phyloP scores from a whole-genome alignment of 2,797 vertebrate species.

The Brotula barbata region DNA sequence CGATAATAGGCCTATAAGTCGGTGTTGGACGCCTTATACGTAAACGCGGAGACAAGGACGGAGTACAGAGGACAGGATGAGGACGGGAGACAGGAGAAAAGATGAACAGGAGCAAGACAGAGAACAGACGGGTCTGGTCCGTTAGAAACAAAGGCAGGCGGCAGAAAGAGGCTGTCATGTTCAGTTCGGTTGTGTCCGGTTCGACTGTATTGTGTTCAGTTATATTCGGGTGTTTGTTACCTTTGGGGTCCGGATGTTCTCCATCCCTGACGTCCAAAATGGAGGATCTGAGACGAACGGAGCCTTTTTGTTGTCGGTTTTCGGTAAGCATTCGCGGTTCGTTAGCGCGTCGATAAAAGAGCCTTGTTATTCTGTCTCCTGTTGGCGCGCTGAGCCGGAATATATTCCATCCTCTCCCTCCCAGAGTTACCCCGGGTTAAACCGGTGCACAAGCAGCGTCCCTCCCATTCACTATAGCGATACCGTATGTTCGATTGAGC shows the following conservation, averaged over 20 bases:
- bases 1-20: background rate
- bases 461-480: no score
- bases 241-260: conserved; percentile 77
- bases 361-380: background rate
- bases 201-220: no score
- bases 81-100: background rate
- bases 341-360: background rate
- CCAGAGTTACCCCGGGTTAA: background rate
- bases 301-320: background rate
- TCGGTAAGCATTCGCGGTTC: conserved; percentile 8
- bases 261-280: conserved; percentile 72
- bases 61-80: no score
- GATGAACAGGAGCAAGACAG: background rate
- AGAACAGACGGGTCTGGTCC: background rate
- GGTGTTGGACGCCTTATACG: background rate
- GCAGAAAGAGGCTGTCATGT: background rate
- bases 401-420: conserved; percentile 22
- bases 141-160: background rate
- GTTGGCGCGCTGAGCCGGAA: background rate
- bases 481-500: no score
- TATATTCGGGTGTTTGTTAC: no score
- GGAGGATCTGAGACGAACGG: conserved; percentile 54
- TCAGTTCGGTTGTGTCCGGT: no score
- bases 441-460: background rate
- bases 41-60: background rate